A percentile compares a stretch with the other conserved stretches of the same genome.
Evolutionary conservation across 2,113 vertebrate species (phyloP).

Genomic region (Egretta garzetta): DNA sequence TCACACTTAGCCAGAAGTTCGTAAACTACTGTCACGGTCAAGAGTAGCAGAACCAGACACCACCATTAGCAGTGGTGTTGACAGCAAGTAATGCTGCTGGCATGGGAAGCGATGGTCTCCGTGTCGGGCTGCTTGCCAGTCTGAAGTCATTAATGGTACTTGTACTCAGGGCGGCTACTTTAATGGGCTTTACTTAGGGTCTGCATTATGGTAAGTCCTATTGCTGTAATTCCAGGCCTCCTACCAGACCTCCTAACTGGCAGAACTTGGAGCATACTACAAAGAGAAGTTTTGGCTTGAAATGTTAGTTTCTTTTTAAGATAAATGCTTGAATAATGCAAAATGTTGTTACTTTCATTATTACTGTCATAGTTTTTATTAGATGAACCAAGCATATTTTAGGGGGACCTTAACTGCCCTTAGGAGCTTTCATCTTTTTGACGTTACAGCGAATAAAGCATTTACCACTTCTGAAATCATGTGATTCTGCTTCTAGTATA

Average conservation of each 20-base stretch:
- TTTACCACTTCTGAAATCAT: not conserved
- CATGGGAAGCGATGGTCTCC: not conserved
- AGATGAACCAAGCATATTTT: not conserved
- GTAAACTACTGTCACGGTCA: not conserved
- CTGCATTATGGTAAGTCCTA: not conserved
- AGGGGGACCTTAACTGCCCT: not conserved
- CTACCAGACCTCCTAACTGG: not conserved
- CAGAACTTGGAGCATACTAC: not conserved
- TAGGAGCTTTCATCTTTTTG: not conserved
- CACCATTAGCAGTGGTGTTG: not conserved
- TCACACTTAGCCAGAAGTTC: not conserved
- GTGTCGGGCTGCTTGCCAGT: not conserved
- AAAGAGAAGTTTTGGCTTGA: not conserved
- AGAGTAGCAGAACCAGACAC: not conserved
- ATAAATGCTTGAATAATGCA: slow-evolving; percentile 18
- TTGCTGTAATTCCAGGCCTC: not conserved
- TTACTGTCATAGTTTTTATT: not conserved
- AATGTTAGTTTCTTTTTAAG: not conserved
- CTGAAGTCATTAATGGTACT: not conserved
- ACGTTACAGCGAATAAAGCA: not conserved
- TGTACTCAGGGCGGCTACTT: not conserved
- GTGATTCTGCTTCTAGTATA: not conserved
- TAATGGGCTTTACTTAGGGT: not conserved
- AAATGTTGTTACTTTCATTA: not conserved
- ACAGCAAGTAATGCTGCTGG: not conserved